These are phyloP conservation scores for Sanderia malayensis DNA, from an alignment of 30 jellyfish, hydroid and myxozoan genomes.

Conservation along the genomic window DNA sequence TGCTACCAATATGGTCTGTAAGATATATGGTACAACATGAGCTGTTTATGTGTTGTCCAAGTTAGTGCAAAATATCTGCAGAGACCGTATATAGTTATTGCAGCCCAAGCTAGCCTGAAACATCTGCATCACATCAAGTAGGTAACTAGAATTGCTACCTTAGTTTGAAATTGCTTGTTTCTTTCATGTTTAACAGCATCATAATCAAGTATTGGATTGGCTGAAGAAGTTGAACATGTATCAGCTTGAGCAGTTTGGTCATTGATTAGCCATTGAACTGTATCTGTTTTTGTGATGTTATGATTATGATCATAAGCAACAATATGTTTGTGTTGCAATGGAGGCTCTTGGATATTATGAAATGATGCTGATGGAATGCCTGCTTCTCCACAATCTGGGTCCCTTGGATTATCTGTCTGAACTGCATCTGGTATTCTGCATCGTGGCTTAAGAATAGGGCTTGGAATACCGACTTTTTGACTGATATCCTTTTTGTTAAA, in stretches of 20 bases:
- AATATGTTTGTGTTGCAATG: slow-evolving; percentile 43
- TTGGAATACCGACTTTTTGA: slow-evolving; percentile 3
- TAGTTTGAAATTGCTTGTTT: too few relatives aligned
- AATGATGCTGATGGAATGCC: slow-evolving; percentile 28
- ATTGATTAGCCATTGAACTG: neutral
- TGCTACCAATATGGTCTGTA: too few relatives aligned
- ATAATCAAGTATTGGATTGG: slow-evolving; percentile 38
- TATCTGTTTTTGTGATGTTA: slow-evolving; percentile 10
- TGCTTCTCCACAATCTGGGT: slow-evolving; percentile 12
- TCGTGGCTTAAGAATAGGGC: slow-evolving; percentile 68
- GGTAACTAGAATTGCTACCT: too few relatives aligned
- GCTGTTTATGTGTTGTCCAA: too few relatives aligned
- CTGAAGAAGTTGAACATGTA: too few relatives aligned
- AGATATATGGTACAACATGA: too few relatives aligned
- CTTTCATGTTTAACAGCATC: too few relatives aligned
- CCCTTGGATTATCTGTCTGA: slow-evolving; percentile 3
- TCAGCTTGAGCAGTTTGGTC: neutral
- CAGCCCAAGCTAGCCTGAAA: too few relatives aligned
- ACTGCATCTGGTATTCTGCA: neutral
- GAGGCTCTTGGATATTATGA: slow-evolving; percentile 51
- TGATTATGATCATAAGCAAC: slow-evolving; percentile 22
- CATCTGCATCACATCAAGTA: too few relatives aligned
- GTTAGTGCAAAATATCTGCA: too few relatives aligned
- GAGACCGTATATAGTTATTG: too few relatives aligned
- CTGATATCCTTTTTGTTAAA: slow-evolving; percentile 19